Conservation (phyloP, 2,888 invertebrate genomes). For the Odontothrips loti region DNA sequence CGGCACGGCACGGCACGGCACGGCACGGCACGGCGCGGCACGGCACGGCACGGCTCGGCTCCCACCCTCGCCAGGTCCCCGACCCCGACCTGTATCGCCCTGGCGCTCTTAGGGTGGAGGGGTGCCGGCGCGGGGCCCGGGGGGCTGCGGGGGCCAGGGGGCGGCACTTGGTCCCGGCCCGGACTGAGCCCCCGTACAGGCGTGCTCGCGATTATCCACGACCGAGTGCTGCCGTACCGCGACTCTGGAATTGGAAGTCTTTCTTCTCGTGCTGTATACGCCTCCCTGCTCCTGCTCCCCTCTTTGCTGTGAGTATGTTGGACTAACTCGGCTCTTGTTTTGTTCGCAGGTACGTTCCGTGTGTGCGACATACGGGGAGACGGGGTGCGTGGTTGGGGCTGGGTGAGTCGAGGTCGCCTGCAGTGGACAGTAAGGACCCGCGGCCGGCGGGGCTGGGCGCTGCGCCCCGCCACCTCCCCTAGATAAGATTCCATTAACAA, state of each 20-base stretch:
- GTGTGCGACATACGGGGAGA: background rate
- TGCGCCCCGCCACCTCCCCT: background rate
- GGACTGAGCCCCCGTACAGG: background rate
- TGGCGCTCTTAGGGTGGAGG: background rate
- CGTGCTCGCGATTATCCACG: background rate
- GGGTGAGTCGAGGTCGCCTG: background rate
- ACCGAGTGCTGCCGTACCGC: background rate
- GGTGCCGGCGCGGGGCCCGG: background rate
- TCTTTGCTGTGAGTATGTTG: too few relatives aligned
- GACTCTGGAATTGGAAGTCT: background rate
- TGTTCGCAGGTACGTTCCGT: background rate
- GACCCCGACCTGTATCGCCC: background rate
- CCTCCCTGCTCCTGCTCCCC: background rate
- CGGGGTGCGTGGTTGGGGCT: background rate
- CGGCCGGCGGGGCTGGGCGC: background rate
- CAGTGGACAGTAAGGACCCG: background rate
- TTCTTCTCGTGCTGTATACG: background rate
- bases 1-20: too few relatives aligned
- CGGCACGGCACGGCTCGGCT: background rate
- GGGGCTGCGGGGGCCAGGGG: background rate
- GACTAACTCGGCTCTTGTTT: background rate
- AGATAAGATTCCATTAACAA: conserved; percentile 11
- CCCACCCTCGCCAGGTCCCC: background rate
- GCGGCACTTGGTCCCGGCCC: background rate
- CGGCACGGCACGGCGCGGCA: background rate